These are phyloP conservation scores for Xiphophorus hellerii DNA, from an alignment of 2,113 vertebrate species.

Conservation along the genomic window DNA sequence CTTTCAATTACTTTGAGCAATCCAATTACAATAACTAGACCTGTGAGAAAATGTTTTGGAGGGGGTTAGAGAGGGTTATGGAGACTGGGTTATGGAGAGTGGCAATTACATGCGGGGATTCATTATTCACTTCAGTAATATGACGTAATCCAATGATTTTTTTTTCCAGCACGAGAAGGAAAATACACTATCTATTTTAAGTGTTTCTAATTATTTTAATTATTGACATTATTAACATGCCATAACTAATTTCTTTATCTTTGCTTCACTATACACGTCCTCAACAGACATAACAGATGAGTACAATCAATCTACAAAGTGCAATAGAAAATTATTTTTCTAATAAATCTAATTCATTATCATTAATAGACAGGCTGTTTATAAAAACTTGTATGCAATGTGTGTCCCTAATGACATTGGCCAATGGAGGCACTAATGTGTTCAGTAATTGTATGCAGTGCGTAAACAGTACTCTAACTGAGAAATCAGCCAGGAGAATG, in stretches of 20 bases:
- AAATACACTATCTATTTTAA: neutral
- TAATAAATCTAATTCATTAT: conserved; percentile 16
- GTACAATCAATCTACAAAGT: neutral
- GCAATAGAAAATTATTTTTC: neutral
- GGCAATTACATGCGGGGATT: conserved; percentile 66
- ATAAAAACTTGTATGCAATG: conserved; percentile 32
- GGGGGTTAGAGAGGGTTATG: conserved; percentile 7
- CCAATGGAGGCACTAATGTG: conserved; percentile 44
- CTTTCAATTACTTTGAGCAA: conserved; percentile 51
- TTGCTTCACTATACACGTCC: neutral
- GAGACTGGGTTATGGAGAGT: conserved; percentile 53
- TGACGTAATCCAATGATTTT: conserved; percentile 20
- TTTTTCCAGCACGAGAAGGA: neutral
- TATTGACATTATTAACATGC: neutral
- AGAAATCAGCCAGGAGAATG: conserved; percentile 63
- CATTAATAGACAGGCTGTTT: neutral
- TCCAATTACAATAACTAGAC: conserved; percentile 77
- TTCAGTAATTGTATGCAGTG: conserved; percentile 56
- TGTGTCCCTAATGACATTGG: conserved; percentile 51
- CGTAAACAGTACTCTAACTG: conserved; percentile 60
- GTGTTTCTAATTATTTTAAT: conserved; percentile 7
- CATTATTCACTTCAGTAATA: conserved; percentile 38
- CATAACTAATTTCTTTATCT: neutral
- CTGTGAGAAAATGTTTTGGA: conserved; percentile 70
- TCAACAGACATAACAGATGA: neutral